Conservation (phyloP, 1,140 invertebrate genomes). For the Megalopta genalis region DNA sequence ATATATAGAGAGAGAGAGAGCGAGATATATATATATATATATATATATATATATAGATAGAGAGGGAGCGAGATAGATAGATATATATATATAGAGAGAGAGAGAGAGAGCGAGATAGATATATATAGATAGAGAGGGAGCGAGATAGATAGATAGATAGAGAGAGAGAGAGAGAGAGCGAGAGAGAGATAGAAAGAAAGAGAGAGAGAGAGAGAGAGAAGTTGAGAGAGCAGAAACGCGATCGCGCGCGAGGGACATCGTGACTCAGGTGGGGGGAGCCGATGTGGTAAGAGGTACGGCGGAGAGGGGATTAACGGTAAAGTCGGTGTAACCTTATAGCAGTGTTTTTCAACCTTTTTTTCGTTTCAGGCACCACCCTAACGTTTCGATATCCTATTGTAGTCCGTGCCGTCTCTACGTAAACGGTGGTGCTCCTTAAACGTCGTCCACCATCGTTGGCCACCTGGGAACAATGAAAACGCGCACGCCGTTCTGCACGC, state of each 20-base stretch:
- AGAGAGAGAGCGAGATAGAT: constrained; percentile 43
- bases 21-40: no score
- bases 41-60: no score
- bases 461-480: background rate
- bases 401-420: background rate
- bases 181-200: background rate
- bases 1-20: constrained; percentile 45
- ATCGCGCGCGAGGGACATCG: constrained; percentile 55
- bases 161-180: constrained; percentile 43
- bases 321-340: constrained; percentile 74
- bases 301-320: constrained; percentile 73
- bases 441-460: background rate
- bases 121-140: constrained; percentile 21
- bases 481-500: no score
- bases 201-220: constrained; percentile 54
- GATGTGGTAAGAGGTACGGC: constrained; percentile 44
- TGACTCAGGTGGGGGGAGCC: constrained; percentile 23
- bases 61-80: no score
- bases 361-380: constrained; percentile 2
- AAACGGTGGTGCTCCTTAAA: background rate
- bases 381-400: constrained; percentile 25
- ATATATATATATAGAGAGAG: no score
- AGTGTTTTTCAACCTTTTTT: constrained; percentile 39
- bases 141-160: constrained; percentile 39
- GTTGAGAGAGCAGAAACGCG: constrained; percentile 59